A percentile compares a stretch with the other conserved stretches of the same genome.
phyloP scores from a whole-genome alignment of 2,888 invertebrate genomes.

The Prenolepis imparis region DNA sequence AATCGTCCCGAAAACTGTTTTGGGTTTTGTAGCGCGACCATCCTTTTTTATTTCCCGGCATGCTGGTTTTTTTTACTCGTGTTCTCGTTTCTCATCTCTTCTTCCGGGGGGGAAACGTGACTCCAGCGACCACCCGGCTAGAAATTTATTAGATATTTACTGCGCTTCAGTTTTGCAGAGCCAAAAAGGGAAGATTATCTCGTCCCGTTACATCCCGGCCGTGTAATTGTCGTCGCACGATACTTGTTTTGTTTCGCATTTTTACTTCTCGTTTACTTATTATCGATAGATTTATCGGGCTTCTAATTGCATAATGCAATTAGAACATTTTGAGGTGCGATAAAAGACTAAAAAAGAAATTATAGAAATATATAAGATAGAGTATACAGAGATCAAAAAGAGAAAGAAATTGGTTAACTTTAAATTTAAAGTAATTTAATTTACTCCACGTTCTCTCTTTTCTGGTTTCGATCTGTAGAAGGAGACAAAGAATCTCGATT shows the following conservation, averaged over 20 bases:
- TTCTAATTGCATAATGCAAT: constrained; percentile 9
- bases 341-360: background rate
- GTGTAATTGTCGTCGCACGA: constrained; percentile 24
- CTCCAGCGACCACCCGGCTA: constrained; percentile 80
- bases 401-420: background rate
- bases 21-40: constrained; percentile 84
- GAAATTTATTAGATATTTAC: constrained; percentile 86
- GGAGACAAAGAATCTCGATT: background rate
- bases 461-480: background rate
- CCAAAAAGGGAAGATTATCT: constrained; percentile 72
- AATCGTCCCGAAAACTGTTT: constrained; percentile 84
- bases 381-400: background rate
- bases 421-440: background rate
- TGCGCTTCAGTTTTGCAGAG: constrained; percentile 80
- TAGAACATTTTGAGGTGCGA: background rate
- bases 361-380: background rate
- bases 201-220: constrained; percentile 60
- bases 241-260: constrained; percentile 28
- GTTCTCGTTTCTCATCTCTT: constrained; percentile 62
- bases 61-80: constrained; percentile 62
- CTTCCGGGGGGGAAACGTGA: constrained; percentile 76
- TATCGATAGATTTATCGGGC: constrained; percentile 1
- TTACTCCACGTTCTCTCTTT: background rate
- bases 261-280: constrained; percentile 11
- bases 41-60: constrained; percentile 75